These are phyloP conservation scores for Bovichtus diacanthus DNA, from an alignment of 2,797 vertebrate species.

Conservation along the genomic window DNA sequence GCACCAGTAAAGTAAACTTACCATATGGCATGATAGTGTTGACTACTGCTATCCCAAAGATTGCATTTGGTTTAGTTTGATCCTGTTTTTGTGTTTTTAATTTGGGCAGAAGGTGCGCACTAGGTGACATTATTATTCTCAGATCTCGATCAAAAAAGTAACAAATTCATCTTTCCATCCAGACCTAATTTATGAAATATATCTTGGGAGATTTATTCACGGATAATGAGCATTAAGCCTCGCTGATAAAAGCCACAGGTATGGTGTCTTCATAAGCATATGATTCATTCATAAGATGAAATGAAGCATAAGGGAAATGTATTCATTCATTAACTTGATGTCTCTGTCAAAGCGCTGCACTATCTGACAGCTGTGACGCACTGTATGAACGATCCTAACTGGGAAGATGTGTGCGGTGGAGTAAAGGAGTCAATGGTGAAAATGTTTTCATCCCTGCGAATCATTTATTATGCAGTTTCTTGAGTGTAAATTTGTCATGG, in stretches of 20 bases:
- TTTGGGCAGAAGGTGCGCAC: neutral
- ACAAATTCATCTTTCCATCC: neutral
- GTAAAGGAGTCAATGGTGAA: neutral
- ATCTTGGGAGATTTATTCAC: conserved; percentile 2
- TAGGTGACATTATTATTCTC: neutral
- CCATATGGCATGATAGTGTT: neutral
- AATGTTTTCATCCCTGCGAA: conserved; percentile 27
- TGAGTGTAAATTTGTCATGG: neutral
- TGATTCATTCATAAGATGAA: conserved; percentile 47
- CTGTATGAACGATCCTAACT: conserved; percentile 14
- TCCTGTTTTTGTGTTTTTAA: neutral
- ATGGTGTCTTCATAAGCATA: neutral
- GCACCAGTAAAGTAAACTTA: neutral
- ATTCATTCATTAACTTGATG: conserved; percentile 49
- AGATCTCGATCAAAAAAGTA: neutral
- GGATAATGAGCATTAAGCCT: conserved; percentile 15
- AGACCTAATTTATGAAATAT: conserved; percentile 19
- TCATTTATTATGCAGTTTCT: conserved; percentile 21
- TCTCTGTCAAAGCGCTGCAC: conserved; percentile 33
- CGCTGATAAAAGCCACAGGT: conserved; percentile 21
- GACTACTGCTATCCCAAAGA: neutral
- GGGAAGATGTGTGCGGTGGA: neutral
- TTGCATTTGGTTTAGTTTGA: neutral
- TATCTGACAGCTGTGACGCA: conserved; percentile 49
- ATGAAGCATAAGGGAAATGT: conserved; percentile 37